Evolutionary conservation across 1,140 invertebrate species (phyloP), one percentile per base, ranked within the genome.

Genomic region (Danaus plexippus): DNA sequence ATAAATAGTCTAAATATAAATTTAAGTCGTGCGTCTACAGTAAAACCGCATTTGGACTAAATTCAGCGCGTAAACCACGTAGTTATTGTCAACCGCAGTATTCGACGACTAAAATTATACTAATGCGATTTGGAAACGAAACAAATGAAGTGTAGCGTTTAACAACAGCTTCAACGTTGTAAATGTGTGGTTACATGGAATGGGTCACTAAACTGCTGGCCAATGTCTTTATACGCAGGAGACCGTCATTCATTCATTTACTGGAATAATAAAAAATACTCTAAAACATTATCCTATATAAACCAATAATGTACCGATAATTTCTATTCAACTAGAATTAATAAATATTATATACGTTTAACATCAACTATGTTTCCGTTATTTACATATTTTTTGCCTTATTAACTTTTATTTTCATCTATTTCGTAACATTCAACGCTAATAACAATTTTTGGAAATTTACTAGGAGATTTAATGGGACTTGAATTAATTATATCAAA

Each of bases 101-200:
- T 71, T 67, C 63, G 57, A 68, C 61, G 69, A 64, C 67, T 69
- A 66, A 72, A 76, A 76, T 74, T 73, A 75, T 73, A 72, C 71
- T 77, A 77, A 79, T 75, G 72, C 59, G 69, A 66, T 71, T 63
- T 64, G 65, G 73, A 75, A 69, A 77, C 66, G 68, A 63, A 74
- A 69, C 65, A 73, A 78, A 70, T 73, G 68, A 66, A 71, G 64
- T 64, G 63, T 71, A 70, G 61, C 64, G 66, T 58, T 68, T 64
- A 50, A 50, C 50, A 13, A 45, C 54, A 43, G 56, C 56, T 47
- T 63, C 57, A 60, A 46, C 54, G 60, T 59, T 22, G 55, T 69
- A 70, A 67, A 64, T 51, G 51, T 67, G 69, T 43, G 71, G 68
- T 66, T 67, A 47, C 13, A 11, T 47, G 52, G 12, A 12, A 12